Base-by-base conservation (phyloP, 1,140 invertebrate genomes). In the Lepidurus couesii region DNA sequence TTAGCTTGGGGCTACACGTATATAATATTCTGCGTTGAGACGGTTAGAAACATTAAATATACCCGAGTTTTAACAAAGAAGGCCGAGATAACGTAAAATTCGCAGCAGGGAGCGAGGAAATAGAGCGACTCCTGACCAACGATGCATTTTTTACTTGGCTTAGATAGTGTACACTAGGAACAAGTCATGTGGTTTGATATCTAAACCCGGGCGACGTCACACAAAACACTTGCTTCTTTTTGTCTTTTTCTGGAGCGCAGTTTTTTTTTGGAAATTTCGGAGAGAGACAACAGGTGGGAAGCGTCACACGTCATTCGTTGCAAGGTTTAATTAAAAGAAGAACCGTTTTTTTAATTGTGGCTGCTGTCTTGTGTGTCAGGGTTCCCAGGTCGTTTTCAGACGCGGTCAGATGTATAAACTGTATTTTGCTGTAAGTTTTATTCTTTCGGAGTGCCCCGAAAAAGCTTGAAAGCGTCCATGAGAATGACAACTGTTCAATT, bases 361-460 rank as follows among this genome's bases (percentile, higher is more conserved):
- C 3, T 65, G 53, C 53, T n/a, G 53, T 13, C 21, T 65, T 65
- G 53, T 65, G 53, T 21, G 21, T 65, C 13, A 13, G 13, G 21
- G 8, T 65, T 65, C 53, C 53, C 13, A 65, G 45, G 8, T 7
- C 53, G 53, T 11, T 65, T 65, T 65, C 16, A 13, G 16, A 65
- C 53, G 53, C 53, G 45, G 13, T 65, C 53, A 65, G 13, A 65
- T 65, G 53, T 65, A 65, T 65, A 65, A 65, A 65, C 53, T 65
- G 6, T 65, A 65, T 65, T 65, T 65, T 65, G 53, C 53, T 65
- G 53, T 65, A 65, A 65, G 53, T 65, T 65, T 65, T 34, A 34
- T 65, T 65, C 53, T 65, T 47, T 10, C 5, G n/a, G 53, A 16
- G 53, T 34, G 34, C 34, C 4, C 34, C 34, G 24, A 3, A 65